phyloP scores from a whole-genome alignment of 53 echinoderm and acorn worm species.

The Antedon mediterranea region DNA sequence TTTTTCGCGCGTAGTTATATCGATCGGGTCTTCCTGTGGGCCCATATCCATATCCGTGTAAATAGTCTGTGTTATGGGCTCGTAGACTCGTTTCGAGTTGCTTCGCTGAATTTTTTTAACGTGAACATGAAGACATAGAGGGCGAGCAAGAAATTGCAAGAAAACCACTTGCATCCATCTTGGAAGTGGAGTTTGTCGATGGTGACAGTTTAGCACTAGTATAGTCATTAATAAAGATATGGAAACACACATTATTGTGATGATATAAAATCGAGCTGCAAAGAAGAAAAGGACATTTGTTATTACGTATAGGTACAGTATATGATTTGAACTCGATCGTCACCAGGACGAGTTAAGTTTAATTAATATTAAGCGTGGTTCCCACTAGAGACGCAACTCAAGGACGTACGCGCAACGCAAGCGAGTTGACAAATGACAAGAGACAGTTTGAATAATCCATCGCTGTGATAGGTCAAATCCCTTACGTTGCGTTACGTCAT shows the following conservation, averaged over 20 bases:
- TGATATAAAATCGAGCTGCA: slow-evolving; percentile 88
- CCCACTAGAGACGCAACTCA: too few species aligned
- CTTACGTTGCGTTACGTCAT: too few species aligned
- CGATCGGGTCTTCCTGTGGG: background rate
- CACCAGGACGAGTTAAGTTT: too few species aligned
- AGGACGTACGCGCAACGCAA: too few species aligned
- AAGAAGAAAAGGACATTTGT: slow-evolving; percentile 2
- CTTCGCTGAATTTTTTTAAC: slow-evolving; percentile 13
- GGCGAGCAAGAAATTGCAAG: slow-evolving; percentile 63
- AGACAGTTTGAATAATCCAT: too few species aligned
- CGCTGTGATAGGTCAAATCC: too few species aligned
- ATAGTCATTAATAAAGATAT: slow-evolving; percentile 91
- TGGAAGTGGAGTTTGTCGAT: slow-evolving; percentile 69
- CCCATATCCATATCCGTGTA: background rate
- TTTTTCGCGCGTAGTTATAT: background rate
- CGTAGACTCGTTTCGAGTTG: background rate
- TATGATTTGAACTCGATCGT: too few species aligned
- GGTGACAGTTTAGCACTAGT: slow-evolving; percentile 78
- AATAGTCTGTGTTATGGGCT: slow-evolving; percentile 3
- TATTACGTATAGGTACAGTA: too few species aligned
- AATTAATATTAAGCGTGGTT: too few species aligned
- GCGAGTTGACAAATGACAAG: too few species aligned
- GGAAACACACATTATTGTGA: slow-evolving; percentile 90
- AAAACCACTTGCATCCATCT: slow-evolving; percentile 75
- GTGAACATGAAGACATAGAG: slow-evolving; percentile 53